A percentile compares a stretch with the other conserved stretches of the same genome.
Conservation (phyloP, 1,140 invertebrate species). For the Drosophila cardini region DNA sequence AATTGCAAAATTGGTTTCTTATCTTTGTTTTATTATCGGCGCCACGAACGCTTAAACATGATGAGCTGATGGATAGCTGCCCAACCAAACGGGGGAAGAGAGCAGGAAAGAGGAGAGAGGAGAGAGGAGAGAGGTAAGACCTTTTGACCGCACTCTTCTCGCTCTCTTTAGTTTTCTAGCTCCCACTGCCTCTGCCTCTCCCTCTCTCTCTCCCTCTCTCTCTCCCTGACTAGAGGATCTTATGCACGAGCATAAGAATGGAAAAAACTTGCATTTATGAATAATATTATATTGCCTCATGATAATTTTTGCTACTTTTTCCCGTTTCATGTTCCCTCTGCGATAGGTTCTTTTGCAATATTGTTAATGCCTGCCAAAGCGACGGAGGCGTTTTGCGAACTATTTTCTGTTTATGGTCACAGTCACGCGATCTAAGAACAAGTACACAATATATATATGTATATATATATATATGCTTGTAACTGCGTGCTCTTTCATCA, state of each 20-base stretch:
- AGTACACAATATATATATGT: constrained; percentile 18
- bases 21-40: constrained; percentile 82
- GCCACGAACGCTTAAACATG: constrained; percentile 76
- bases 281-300: constrained; percentile 74
- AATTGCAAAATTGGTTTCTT: constrained; percentile 84
- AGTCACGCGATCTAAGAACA: constrained; percentile 69
- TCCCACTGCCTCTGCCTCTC: constrained; percentile 13
- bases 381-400: constrained; percentile 78
- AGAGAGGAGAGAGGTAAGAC: constrained; percentile 1
- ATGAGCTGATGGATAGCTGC: constrained; percentile 83
- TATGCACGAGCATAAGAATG: constrained; percentile 46
- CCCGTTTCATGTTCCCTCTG: constrained; percentile 33
- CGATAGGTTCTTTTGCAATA: constrained; percentile 53
- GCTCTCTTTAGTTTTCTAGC: neutral
- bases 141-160: constrained; percentile 20
- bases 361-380: constrained; percentile 68
- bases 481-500: constrained; percentile 47
- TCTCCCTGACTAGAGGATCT: constrained; percentile 3
- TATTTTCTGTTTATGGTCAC: constrained; percentile 76
- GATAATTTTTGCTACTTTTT: constrained; percentile 68
- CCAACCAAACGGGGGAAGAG: constrained; percentile 38
- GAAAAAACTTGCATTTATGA: constrained; percentile 72
- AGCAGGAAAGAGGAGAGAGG: too few relatives aligned
- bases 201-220: neutral
- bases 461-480: constrained; percentile 22